Evolutionary conservation across 2,113 vertebrate species (phyloP), one percentile per base, ranked within the genome.

Genomic region (Gambusia affinis): DNA sequence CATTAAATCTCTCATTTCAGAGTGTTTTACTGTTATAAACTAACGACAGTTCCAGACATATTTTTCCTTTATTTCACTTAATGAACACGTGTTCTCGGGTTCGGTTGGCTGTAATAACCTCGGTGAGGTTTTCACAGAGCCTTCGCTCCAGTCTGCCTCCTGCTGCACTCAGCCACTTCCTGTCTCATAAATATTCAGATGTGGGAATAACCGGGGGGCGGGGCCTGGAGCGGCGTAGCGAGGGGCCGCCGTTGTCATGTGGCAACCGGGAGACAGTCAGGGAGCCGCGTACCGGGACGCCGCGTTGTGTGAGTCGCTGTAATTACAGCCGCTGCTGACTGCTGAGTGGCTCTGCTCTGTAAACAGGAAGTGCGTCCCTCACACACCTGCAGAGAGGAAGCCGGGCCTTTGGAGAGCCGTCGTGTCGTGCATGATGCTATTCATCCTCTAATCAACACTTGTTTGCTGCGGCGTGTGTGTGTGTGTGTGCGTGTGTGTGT

Each of bases 101-200:
- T 10, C 35, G 8, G 35, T 37, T 11, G 35, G 35, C 35, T 35
- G 35, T 10, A 37, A 37, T 3, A 37, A 37, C 35, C 35, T 11
- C 0, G 10, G 35, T 37, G 35, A 37, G 35, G 35, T 37, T 37
- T 37, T 37, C 35, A 2, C 51, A 73, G 47, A 37, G 42, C 27
- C 33, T 77, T 70, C n/a, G 62, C 85, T 62, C 73, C 75, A 64
- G 70, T 67, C 71, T 4, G 31, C 57, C 75, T 78, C 72, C 81
- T 70, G 75, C 76, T 89, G 88, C 84, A 78, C 78, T 57, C 73
- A 88, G 76, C 82, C 84, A 42, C 29, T 35, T 85, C 66, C 71
- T 60, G 30, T 4, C 78, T 90, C 84, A 93, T 94, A 81, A 92
- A 94, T 94, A 94, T 94, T 92, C 91, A 94, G 69, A 66, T 61